Evolutionary conservation across 2,888 invertebrate genomes (phyloP).

Genomic region (Pocota personata): DNA sequence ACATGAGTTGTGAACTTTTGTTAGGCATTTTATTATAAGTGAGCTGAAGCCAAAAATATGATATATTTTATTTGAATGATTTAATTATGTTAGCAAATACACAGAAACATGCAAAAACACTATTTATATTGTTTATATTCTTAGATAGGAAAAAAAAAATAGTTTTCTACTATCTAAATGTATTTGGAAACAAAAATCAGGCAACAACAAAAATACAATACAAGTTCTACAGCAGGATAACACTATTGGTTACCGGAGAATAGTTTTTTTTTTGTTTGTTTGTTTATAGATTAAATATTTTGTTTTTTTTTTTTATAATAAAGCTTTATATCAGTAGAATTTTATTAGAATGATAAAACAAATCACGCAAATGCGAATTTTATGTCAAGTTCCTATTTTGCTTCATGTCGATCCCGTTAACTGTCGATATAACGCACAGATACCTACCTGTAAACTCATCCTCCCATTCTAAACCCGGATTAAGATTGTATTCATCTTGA

Average conservation of each 20-base stretch:
- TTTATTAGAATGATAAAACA: background rate
- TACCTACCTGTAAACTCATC: slow-evolving; percentile 99
- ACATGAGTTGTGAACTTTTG: slow-evolving; percentile 44
- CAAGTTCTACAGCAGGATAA: slow-evolving; percentile 55
- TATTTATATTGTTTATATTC: slow-evolving; percentile 27
- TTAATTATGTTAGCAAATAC: slow-evolving; percentile 66
- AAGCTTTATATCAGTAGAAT: slow-evolving; percentile 23
- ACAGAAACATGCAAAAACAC: slow-evolving; percentile 69
- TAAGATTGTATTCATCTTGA: slow-evolving; percentile 99
- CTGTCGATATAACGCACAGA: slow-evolving; percentile 77
- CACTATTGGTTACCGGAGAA: slow-evolving; percentile 45
- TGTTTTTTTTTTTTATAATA: background rate
- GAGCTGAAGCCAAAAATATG: slow-evolving; percentile 54
- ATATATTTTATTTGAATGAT: slow-evolving; percentile 32
- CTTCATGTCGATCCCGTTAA: slow-evolving; percentile 82
- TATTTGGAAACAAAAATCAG: slow-evolving; percentile 52
- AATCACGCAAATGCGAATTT: slow-evolving; percentile 16
- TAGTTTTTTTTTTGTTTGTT: slow-evolving; percentile 41
- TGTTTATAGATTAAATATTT: slow-evolving; percentile 74
- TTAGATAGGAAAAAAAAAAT: slow-evolving; percentile 26
- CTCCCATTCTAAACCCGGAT: slow-evolving; percentile 99
- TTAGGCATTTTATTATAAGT: slow-evolving; percentile 39
- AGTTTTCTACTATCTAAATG: slow-evolving; percentile 27
- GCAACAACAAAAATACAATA: slow-evolving; percentile 67
- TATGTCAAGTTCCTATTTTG: slow-evolving; percentile 82